Base-by-base conservation (phyloP, 2,113 vertebrate species). In the Cebus imitator region DNA sequence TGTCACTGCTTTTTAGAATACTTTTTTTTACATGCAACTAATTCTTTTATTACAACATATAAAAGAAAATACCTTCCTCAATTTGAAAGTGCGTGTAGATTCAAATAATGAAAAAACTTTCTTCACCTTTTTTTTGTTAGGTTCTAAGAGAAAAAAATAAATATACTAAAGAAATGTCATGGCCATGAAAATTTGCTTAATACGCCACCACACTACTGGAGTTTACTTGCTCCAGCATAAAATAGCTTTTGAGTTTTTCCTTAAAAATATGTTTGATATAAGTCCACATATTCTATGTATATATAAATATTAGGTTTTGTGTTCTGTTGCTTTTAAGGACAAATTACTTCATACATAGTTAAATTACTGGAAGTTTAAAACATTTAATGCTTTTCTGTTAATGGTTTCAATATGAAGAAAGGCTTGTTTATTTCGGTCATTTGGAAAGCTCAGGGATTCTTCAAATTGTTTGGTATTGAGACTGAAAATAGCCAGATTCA, bases 41-140 rank as follows among this genome's bases (percentile, higher is more conserved):
- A 57, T 97, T 92, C 57, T 95, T 87, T 85, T 82, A 50, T 57
- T 37, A 25, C 80, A 58, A 89, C 37, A 64, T 5, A 35, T 48
- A 68, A 90, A 90, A 97, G 57, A 82, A 95, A 61, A 32, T 57
- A 13, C 52, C 86, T 93, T 79, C 43, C 48, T 86, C n/a, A 61
- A 3, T 64, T 89, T 95, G 48, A 90, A 79, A 57, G 30, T 95
- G 4, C 13, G 17, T 37, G 3, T 70, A 83, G 45, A 83, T 94
- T 89, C 48, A 89, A 70, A 73, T 96, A 82, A 81, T 45, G 45
- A 52, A 64, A 66, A 89, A 82, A 35, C 20, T 75, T 57, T 90
- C 32, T 75, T 32, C 7, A 66, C 57, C 23, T 50, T 64, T 43
- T 81, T 35, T 37, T 92, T 83, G 8, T 93, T 73, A 27, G 3